These are phyloP conservation scores for Anoplopoma fimbria DNA, from an alignment of 2,113 vertebrate species.

Conservation along the genomic window DNA sequence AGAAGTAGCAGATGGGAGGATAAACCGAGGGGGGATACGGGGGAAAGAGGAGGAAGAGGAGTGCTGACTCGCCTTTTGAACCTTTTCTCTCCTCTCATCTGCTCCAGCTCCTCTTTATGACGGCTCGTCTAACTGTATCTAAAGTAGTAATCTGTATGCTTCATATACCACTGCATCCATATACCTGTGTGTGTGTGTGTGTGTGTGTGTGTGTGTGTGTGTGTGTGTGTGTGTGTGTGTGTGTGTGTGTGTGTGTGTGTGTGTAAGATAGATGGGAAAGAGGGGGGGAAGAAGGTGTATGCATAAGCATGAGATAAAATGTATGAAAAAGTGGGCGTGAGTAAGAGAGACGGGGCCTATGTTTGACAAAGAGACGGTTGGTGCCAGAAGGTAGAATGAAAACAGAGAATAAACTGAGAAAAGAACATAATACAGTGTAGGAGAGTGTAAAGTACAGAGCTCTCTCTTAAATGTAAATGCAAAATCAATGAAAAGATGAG, in stretches of 20 bases:
- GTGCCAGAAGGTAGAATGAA: constrained; percentile 14
- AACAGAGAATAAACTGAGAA: background rate
- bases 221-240: constrained; percentile 2
- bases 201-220: background rate
- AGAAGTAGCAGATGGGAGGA: constrained; percentile 61
- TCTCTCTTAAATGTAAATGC: background rate
- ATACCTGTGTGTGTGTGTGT: constrained; percentile 6
- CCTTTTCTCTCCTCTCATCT: constrained; percentile 53
- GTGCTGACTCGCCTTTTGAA: constrained; percentile 49
- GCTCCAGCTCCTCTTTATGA: constrained; percentile 29
- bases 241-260: constrained; percentile 11
- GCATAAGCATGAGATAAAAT: constrained; percentile 2
- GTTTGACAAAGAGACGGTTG: constrained; percentile 2
- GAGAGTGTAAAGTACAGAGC: background rate
- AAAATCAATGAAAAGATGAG: background rate
- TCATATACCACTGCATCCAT: constrained; percentile 38
- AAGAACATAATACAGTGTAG: background rate
- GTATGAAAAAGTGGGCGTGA: background rate
- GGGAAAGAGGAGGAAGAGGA: constrained; percentile 27
- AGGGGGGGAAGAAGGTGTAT: background rate
- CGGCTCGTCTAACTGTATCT: constrained; percentile 44
- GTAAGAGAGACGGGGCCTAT: background rate
- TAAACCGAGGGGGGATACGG: constrained; percentile 44
- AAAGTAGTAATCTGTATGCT: constrained; percentile 61
- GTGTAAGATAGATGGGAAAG: background rate